A percentile compares a stretch with the other conserved stretches of the same genome.
These are phyloP conservation scores for Diphyllodes magnificus DNA, from an alignment of 2,113 vertebrate genomes.

Conservation along the genomic window DNA sequence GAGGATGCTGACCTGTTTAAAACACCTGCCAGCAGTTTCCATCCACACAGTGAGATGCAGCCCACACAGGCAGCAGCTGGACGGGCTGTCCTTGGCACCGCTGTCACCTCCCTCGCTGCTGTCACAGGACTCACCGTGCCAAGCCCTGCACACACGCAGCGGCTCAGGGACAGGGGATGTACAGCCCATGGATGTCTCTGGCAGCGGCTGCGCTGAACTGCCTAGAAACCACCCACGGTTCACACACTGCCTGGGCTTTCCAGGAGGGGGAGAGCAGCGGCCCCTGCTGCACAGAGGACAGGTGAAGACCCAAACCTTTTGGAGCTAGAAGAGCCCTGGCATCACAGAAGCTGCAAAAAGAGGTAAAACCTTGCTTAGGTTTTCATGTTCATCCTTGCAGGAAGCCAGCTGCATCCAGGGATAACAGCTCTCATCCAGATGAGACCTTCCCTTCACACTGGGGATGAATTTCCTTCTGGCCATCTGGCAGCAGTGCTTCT, in stretches of 20 bases:
- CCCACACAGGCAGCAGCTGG: neutral
- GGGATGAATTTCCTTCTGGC: neutral
- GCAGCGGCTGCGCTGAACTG: neutral
- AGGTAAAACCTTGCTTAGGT: neutral
- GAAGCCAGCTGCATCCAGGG: neutral
- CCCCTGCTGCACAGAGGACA: neutral
- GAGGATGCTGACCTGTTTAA: neutral
- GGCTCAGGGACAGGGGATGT: neutral
- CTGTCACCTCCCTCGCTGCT: neutral
- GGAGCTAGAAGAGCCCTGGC: neutral
- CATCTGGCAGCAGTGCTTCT: neutral
- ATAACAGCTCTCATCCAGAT: neutral
- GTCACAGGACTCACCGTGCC: neutral
- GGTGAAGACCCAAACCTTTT: neutral
- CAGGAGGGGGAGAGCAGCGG: neutral
- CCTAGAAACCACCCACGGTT: neutral
- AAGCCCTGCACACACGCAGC: fast-evolving
- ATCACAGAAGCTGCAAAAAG: neutral
- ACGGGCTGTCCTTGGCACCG: neutral
- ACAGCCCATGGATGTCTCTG: neutral
- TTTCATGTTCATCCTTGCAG: neutral
- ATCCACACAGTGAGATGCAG: neutral
- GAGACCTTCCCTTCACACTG: neutral
- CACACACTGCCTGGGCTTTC: neutral
- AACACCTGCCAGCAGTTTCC: neutral